Base-by-base conservation (phyloP, 2,888 invertebrate species). In the Dastarcus helophoroides region DNA sequence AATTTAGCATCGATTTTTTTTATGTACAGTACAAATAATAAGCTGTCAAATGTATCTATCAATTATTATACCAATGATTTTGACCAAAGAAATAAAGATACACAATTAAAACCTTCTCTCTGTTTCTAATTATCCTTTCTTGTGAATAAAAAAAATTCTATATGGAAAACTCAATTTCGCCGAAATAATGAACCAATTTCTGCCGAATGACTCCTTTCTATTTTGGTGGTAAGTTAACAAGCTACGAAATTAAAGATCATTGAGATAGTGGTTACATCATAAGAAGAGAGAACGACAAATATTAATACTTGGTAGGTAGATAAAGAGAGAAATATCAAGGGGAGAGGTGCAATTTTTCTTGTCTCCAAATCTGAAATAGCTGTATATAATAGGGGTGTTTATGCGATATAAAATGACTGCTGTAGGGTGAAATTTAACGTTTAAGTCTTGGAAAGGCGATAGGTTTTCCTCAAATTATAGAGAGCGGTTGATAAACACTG, bases 81-180 rank as follows among this genome's bases (percentile, higher is more conserved):
- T 66, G 71, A 73, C 73, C 73, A 74, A 74, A 73, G 73, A 73
- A 54, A 55, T 55, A 56, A 55, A 56, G n/a, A n/a, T n/a, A n/a
- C n/a, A n/a, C n/a, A n/a, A 51, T 54, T 22, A 33, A 31, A 19
- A 14, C 11, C 4, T 22, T 27, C 17, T 10, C 6, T 2, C 26
- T 35, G 17, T 39, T 24, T 35, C 23, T 31, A 22, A 26, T 24
- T 29, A 12, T 32, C 29, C 13, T 25, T 24, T 26, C 13, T 7
- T 19, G n/a, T 24, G 8, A 19, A 19, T 8, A 7, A 19, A 19
- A 19, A 19, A n/a, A n/a, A n/a, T n/a, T n/a, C n/a, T n/a, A n/a
- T n/a, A n/a, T n/a, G n/a, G n/a, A n/a, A n/a, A n/a, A n/a, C n/a
- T n/a, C n/a, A n/a, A n/a, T n/a, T n/a, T n/a, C n/a, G n/a, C n/a